Base-by-base conservation (phyloP, 53 echinoderm and acorn worm species). In the Henricia sp. region DNA sequence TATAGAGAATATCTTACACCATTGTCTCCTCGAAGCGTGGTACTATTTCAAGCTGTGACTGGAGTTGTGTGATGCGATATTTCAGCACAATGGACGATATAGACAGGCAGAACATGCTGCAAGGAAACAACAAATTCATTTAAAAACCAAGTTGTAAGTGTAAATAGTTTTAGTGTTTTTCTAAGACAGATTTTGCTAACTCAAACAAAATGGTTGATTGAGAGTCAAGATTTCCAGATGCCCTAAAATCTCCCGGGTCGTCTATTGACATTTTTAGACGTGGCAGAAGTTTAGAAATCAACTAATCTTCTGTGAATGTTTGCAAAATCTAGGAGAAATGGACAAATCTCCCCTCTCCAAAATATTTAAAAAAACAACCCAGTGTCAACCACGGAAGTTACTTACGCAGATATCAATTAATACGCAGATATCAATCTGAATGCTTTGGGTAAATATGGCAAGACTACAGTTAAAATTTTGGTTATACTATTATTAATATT, bases 31-130 rank as follows among this genome's bases (percentile, higher is more conserved):
- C 10, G 10, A 46, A 25, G 3, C 46, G 43, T 0, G 70, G 70
- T 3, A 70, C 6, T 44, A 25, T 70, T 29, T 70, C 41, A 43
- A 70, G 29, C 21, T 44, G 37, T 6, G 27, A 11, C 27, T 44
- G 70, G 9, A 70, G 28, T 70, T 46, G 43, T 0, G 43, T 46
- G 16, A 70, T 44, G 26, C 70, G 70, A 37, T 43, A 46, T 6
- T 5, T 11, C 70, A 70, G 35, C 1, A 70, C 43, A 14, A 4
- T 1, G 26, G 43, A 70, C 6, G 70, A 70, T 1, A 42, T 46
- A 26, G 26, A 37, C 6, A 70, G 70, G 26, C 42, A 70, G 25
- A 43, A 70, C 3, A 70, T 70, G 28, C 70, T 70, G 44, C 14
- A 30, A 39, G 21, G 24, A 39, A 38, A 39, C 1, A 9, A 5